Base-by-base conservation (phyloP, 2,113 vertebrate species). In the Uria aalge region DNA sequence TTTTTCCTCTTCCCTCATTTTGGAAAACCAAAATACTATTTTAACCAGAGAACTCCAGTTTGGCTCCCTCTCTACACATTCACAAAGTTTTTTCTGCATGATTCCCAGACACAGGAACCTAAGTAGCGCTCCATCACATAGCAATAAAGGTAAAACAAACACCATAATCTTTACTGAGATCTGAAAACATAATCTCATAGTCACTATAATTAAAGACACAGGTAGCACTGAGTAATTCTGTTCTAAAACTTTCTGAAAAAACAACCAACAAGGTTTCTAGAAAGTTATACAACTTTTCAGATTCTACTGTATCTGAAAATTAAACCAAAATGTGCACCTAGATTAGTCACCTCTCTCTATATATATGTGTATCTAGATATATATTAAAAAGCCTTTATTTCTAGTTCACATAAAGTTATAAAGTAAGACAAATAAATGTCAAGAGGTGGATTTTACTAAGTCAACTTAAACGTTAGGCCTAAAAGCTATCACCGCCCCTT, bases 401-500 rank as follows among this genome's bases (percentile, higher is more conserved):
- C 64, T 30, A 75, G 22, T 86, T 64, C 23, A 22, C 27, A 62
- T 40, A 30, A 84, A 86, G 24, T 66, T 57, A 8, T 24, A 85
- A 79, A 0, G 1, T 43, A 55, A 94, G 86, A 20, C 69, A 85
- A 96, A 82, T 80, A 90, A 68, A 95, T 18, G 22, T 45, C 83
- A 59, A 55, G 64, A 81, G 24, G 38, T 62, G 52, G 32, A 59
- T 92, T 88, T 88, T 85, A 52, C 56, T n/a, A 84, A 75, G 45
- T 43, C 56, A 59, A 24, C 66, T 68, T 47, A 67, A 87, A 91
- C 21, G 6, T 45, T 75, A 66, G 43, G 80, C 27, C 68, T 91
- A 91, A 94, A 95, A 85, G 64, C 60, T 64, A 67, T 63, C 8
- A 3, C 56, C 81, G 64, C 29, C 73, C 72, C 69, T 89, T 94